phyloP scores from a whole-genome alignment of 2,113 vertebrate genomes.

The Tyto alba region DNA sequence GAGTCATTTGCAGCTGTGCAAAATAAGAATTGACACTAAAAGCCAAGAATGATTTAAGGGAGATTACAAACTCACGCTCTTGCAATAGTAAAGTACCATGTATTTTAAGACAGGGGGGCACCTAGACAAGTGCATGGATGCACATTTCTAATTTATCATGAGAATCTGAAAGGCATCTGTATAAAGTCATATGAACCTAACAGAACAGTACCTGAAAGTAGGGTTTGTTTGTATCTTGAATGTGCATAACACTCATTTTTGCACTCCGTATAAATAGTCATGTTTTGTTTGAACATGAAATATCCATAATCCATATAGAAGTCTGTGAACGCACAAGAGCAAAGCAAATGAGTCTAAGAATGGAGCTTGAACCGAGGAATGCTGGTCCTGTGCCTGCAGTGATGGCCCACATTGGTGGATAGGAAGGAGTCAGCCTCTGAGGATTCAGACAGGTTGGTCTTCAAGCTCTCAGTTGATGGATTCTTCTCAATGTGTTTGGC shows the following conservation, averaged over 20 bases:
- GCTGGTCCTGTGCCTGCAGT: not conserved
- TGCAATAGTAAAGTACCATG: not conserved
- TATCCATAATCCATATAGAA: not conserved
- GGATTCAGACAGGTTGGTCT: not conserved
- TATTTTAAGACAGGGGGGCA: not conserved
- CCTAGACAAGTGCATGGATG: not conserved
- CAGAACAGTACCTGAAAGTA: not conserved
- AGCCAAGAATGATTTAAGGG: constrained; percentile 46
- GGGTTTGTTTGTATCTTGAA: not conserved
- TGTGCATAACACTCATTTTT: not conserved
- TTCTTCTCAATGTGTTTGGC: not conserved
- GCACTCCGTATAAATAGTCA: not conserved
- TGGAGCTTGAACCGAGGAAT: not conserved
- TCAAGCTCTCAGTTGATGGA: not conserved
- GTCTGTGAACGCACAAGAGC: not conserved
- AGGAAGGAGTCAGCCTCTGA: not conserved
- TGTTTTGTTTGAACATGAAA: not conserved
- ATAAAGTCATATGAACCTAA: not conserved
- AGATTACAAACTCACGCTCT: not conserved
- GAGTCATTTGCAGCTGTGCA: constrained; percentile 28
- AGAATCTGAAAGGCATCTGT: not conserved
- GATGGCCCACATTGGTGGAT: not conserved
- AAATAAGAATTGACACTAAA: constrained; percentile 55
- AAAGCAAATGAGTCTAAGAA: not conserved
- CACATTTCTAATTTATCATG: not conserved